phyloP scores from a whole-genome alignment of 2,797 vertebrate genomes.

The Sebastes iracundus region DNA sequence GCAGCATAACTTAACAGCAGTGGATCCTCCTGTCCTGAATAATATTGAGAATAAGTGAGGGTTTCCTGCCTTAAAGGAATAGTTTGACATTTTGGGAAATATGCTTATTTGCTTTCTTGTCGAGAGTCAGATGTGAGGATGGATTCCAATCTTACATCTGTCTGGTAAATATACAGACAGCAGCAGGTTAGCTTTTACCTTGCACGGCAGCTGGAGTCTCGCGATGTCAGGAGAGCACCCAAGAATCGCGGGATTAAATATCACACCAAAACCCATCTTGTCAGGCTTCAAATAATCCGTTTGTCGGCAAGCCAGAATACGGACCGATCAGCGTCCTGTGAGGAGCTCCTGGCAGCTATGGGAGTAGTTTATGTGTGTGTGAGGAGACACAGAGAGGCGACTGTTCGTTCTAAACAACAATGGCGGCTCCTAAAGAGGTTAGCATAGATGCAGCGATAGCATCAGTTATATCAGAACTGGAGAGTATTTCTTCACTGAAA shows the following conservation, averaged over 20 bases:
- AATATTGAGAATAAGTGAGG: background rate
- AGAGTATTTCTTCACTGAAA: background rate
- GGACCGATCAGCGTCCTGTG: background rate
- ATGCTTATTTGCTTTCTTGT: background rate
- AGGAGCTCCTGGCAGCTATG: no score
- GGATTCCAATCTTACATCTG: background rate
- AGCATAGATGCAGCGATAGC: background rate
- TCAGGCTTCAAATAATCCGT: background rate
- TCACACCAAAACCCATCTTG: background rate
- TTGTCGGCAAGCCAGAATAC: background rate
- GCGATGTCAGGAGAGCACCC: no score
- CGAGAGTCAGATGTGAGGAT: background rate
- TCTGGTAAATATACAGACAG: rapidly evolving
- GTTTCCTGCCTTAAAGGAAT: background rate
- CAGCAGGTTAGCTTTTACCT: no score
- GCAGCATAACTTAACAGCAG: background rate
- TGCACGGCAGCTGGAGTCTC: background rate
- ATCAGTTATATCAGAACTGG: background rate
- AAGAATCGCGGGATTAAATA: background rate
- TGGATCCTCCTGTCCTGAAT: background rate
- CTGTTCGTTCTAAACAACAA: background rate
- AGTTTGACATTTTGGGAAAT: background rate
- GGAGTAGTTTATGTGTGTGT: no score
- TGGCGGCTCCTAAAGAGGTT: background rate
- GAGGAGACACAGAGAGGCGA: background rate